Evolutionary conservation across 2,888 invertebrate genomes (phyloP).

Genomic region (Hyppa rectilinea): DNA sequence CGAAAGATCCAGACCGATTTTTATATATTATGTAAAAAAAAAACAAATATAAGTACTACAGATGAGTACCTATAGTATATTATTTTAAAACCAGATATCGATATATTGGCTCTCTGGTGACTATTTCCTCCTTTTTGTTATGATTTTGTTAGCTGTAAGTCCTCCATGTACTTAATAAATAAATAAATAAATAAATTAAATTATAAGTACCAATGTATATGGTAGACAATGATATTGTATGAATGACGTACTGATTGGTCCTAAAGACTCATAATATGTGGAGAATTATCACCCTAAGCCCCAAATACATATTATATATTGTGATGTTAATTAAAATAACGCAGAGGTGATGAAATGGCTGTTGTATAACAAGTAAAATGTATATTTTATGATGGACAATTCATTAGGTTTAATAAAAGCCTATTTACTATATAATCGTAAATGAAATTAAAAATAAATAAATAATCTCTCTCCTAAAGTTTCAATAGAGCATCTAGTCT

Average conservation of each 20-base stretch:
- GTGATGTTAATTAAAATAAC: slow-evolving; percentile 67
- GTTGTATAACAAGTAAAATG: slow-evolving; percentile 61
- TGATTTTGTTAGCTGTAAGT: no score
- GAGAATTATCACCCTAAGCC: slow-evolving; percentile 49
- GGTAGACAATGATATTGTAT: slow-evolving; percentile 32
- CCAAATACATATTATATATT: slow-evolving; percentile 63
- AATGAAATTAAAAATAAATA: slow-evolving; percentile 26
- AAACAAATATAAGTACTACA: not conserved
- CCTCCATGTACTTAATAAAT: no score
- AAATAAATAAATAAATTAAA: no score
- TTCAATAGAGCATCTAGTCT: slow-evolving; percentile 41
- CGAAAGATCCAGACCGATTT: slow-evolving; percentile 4
- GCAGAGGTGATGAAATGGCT: slow-evolving; percentile 74
- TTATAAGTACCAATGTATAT: slow-evolving; percentile 12
- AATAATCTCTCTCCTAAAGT: slow-evolving; percentile 12
- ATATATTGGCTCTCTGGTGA: no score
- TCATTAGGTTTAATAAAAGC: slow-evolving; percentile 16
- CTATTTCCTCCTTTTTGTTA: no score
- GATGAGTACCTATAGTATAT: slow-evolving; percentile 23
- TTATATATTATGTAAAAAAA: not conserved
- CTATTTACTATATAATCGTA: slow-evolving; percentile 40
- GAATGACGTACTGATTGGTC: slow-evolving; percentile 31
- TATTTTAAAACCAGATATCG: slow-evolving; percentile 11
- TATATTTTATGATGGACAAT: slow-evolving; percentile 62
- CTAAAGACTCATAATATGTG: slow-evolving; percentile 28